These are phyloP conservation scores for Pterocles orientalis DNA, from an alignment of 2,113 vertebrate species.

Conservation along the genomic window DNA sequence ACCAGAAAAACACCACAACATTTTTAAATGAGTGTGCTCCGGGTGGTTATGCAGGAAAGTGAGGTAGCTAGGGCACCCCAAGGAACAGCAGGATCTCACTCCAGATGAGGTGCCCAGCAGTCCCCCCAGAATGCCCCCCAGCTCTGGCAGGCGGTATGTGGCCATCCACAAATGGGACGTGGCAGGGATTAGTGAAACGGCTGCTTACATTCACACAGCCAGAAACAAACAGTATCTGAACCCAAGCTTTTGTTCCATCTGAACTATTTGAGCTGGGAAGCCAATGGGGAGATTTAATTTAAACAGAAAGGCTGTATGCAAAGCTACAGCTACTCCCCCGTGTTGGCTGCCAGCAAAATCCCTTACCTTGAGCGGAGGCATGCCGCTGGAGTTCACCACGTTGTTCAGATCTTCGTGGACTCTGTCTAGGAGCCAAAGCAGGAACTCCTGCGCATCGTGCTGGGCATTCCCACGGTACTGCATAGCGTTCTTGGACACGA, in stretches of 20 bases:
- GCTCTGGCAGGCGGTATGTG: background rate
- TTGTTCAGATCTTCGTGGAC: conserved; percentile 96
- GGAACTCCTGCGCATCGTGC: conserved; percentile 97
- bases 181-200: background rate
- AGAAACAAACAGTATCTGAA: background rate
- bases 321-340: background rate
- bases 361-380: conserved; percentile 85
- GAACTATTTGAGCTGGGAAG: background rate
- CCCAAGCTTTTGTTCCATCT: background rate
- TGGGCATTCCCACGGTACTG: conserved; percentile 96
- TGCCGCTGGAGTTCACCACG: conserved; percentile 75
- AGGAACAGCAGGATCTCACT: background rate
- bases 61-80: background rate
- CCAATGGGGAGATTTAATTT: background rate
- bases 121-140: background rate
- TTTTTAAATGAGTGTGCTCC: background rate
- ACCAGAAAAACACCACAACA: background rate
- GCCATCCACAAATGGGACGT: no score
- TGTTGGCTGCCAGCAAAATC: fast-evolving
- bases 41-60: fast-evolving
- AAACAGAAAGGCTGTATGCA: background rate
- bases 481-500: conserved; percentile 91
- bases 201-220: background rate
- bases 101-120: fast-evolving
- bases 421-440: conserved; percentile 96